These are phyloP conservation scores for Punctoribates punctum DNA, from an alignment of 2,888 invertebrate genomes.

Conservation along the genomic window DNA sequence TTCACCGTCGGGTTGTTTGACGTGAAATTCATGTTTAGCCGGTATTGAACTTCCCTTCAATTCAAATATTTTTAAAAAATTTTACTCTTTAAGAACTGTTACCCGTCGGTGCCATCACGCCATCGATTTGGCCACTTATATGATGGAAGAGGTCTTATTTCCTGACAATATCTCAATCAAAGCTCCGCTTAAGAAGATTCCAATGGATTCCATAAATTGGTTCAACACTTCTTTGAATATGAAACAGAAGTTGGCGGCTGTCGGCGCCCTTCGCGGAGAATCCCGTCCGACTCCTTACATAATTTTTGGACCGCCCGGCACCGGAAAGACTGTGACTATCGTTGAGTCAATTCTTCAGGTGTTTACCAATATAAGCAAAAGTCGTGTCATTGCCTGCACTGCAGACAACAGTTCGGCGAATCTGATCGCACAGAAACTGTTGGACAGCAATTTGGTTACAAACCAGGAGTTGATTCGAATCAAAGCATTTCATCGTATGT, in stretches of 20 bases:
- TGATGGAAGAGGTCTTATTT: slow-evolving; percentile 43
- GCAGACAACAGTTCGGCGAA: slow-evolving; percentile 92
- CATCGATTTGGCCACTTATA: slow-evolving; percentile 56
- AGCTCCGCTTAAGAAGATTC: slow-evolving; percentile 40
- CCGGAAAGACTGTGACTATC: slow-evolving; percentile 60
- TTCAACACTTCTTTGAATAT: slow-evolving; percentile 68
- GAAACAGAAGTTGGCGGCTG: slow-evolving; percentile 74
- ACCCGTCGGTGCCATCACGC: slow-evolving; percentile 72
- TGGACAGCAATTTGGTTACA: slow-evolving; percentile 63
- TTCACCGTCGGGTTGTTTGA: slow-evolving; percentile 74
- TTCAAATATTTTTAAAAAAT: background rate
- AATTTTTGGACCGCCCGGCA: slow-evolving; percentile 62
- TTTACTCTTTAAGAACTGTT: slow-evolving; percentile 54
- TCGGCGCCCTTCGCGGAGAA: slow-evolving; percentile 70
- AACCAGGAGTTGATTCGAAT: slow-evolving; percentile 71
- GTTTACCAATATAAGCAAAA: slow-evolving; percentile 50
- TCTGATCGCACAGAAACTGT: slow-evolving; percentile 64
- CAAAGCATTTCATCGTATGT: slow-evolving; percentile 53
- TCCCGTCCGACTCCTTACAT: slow-evolving; percentile 76
- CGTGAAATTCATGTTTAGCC: slow-evolving; percentile 62
- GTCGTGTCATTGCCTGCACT: slow-evolving; percentile 69
- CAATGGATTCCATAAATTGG: slow-evolving; percentile 58
- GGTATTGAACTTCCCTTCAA: background rate
- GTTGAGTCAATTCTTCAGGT: slow-evolving; percentile 84
- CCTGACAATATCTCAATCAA: slow-evolving; percentile 39